phyloP scores from a whole-genome alignment of 2,797 vertebrate species.

The Esox lucius region DNA sequence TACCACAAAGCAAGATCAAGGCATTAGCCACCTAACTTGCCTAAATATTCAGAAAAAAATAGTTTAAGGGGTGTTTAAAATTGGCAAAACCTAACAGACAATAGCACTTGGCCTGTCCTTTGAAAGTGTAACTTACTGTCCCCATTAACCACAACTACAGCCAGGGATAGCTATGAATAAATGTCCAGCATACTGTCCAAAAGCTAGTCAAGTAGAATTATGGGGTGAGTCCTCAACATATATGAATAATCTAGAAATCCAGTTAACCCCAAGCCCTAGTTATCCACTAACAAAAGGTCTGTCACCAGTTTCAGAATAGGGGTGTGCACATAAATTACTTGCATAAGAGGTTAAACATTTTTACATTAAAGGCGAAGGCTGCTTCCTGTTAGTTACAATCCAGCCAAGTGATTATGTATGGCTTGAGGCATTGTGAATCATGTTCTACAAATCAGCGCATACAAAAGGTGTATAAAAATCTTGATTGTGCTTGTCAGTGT shows the following conservation, averaged over 20 bases:
- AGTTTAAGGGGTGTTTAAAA: background rate
- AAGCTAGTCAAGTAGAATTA: slow-evolving; percentile 13
- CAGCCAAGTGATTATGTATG: slow-evolving; percentile 30
- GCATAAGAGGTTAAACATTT: slow-evolving; percentile 54
- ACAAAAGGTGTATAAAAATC: slow-evolving; percentile 58
- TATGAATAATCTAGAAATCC: slow-evolving; percentile 24
- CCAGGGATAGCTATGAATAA: background rate
- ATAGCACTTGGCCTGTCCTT: background rate
- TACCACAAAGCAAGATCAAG: too few species aligned
- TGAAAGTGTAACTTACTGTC: background rate
- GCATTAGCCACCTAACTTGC: background rate
- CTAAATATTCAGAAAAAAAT: background rate
- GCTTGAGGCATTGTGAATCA: slow-evolving; percentile 55
- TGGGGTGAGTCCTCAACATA: background rate
- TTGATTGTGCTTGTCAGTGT: slow-evolving; percentile 59
- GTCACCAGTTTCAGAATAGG: background rate
- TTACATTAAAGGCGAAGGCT: slow-evolving; percentile 22
- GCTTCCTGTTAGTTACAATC: slow-evolving; percentile 11
- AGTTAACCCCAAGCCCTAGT: background rate
- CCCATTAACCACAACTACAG: background rate
- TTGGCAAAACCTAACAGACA: background rate
- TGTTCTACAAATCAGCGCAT: slow-evolving; percentile 34
- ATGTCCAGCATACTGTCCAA: background rate
- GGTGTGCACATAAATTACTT: slow-evolving; percentile 38
- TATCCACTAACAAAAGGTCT: background rate